Conservation (phyloP, 2,113 vertebrate genomes). For the Suncus etruscus region DNA sequence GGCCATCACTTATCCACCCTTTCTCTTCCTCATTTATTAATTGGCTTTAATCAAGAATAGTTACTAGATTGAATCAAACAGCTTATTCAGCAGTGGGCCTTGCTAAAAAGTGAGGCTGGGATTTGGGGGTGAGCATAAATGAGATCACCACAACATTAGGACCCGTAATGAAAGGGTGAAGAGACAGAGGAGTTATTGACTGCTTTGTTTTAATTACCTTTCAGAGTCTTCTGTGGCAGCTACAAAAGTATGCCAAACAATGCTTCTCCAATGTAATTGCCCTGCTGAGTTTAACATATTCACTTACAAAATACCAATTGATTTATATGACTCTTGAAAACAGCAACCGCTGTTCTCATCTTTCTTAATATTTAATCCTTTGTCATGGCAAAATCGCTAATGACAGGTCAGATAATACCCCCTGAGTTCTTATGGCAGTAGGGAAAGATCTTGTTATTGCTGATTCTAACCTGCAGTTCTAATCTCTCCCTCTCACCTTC, state of each 20-base stretch:
- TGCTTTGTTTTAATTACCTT: constrained; percentile 82
- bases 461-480: background rate
- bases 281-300: constrained; percentile 78
- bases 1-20: background rate
- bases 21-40: constrained; percentile 53
- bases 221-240: constrained; percentile 55
- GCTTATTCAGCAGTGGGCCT: background rate
- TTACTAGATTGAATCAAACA: background rate
- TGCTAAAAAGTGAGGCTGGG: background rate
- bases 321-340: constrained; percentile 77
- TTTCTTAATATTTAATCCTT: constrained; percentile 76
- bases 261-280: constrained; percentile 54
- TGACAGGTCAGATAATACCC: constrained; percentile 38
- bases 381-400: constrained; percentile 47
- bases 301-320: constrained; percentile 77
- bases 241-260: constrained; percentile 37
- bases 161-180: background rate
- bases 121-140: constrained; percentile 52
- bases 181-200: background rate
- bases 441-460: background rate
- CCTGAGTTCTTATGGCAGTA: background rate
- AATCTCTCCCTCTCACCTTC: background rate
- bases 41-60: constrained; percentile 65
- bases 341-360: constrained; percentile 57
- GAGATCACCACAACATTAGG: background rate